These are phyloP conservation scores for Anolis carolinensis DNA, from an alignment of 2,113 vertebrate species.

Conservation along the genomic window DNA sequence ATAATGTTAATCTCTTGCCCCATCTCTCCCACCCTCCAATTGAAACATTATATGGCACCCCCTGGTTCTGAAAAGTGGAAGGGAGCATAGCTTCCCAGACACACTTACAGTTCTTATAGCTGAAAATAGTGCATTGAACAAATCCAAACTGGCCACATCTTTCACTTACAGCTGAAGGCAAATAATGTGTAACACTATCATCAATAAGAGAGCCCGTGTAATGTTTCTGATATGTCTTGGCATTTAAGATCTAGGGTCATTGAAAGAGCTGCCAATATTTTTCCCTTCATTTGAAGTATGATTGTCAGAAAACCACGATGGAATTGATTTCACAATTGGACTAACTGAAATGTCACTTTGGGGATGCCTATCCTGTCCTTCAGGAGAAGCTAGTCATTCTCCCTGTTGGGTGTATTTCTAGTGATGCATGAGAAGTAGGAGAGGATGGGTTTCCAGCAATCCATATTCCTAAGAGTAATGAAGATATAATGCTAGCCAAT, in stretches of 20 bases:
- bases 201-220: constrained; percentile 16
- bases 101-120: background rate
- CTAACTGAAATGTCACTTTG: background rate
- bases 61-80: background rate
- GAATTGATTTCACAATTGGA: constrained; percentile 9
- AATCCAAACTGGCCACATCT: constrained; percentile 5
- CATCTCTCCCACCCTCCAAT: background rate
- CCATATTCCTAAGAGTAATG: constrained; percentile 31
- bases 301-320: constrained; percentile 10
- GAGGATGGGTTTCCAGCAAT: background rate
- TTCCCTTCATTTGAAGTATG: constrained; percentile 38
- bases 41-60: background rate
- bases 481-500: constrained; percentile 22
- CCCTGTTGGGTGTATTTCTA: background rate
- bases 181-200: constrained; percentile 25
- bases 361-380: background rate
- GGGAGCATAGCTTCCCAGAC: background rate
- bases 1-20: background rate
- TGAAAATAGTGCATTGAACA: constrained; percentile 5
- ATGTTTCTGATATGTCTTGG: constrained; percentile 30
- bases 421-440: background rate
- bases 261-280: constrained; percentile 17
- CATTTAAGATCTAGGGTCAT: constrained; percentile 28
- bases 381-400: background rate
- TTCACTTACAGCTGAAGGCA: constrained; percentile 31